Conservation (phyloP, 2,797 vertebrate species). For the Rhadinocentrus ornatus region DNA sequence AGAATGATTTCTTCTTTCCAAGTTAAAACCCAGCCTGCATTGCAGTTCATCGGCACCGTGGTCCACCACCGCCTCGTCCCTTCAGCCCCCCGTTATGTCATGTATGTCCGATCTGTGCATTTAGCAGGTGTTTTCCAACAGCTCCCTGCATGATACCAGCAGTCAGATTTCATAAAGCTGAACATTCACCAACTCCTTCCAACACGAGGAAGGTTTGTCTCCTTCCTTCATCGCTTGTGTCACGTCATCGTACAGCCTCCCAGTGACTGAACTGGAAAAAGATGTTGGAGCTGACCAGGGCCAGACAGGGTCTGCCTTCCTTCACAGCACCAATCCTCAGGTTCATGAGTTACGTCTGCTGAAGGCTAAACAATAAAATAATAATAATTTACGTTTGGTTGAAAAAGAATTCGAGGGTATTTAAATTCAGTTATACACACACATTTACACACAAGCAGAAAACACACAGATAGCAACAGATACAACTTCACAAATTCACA, state of each 20-base stretch:
- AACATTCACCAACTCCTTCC: slow-evolving; percentile 57
- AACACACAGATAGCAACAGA: slow-evolving; percentile 10
- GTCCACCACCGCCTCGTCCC: background rate
- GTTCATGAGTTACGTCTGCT: slow-evolving; percentile 34
- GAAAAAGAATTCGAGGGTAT: slow-evolving; percentile 33
- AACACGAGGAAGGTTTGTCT: slow-evolving; percentile 48
- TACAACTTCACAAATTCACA: slow-evolving; percentile 13
- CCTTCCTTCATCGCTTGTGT: slow-evolving; percentile 52
- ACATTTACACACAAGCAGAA: background rate
- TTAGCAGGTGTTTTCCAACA: slow-evolving; percentile 60
- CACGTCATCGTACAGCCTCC: slow-evolving; percentile 46
- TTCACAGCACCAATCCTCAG: slow-evolving; percentile 36
- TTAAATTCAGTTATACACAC: slow-evolving; percentile 21
- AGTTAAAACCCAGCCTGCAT: no score
- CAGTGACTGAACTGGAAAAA: slow-evolving; percentile 53
- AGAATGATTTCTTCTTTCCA: no score
- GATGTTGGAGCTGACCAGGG: slow-evolving; percentile 33
- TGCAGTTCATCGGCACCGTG: background rate
- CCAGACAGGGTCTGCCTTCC: slow-evolving; percentile 51
- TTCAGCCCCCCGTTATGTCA: slow-evolving; percentile 17
- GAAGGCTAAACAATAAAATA: slow-evolving; percentile 29
- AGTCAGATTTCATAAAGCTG: slow-evolving; percentile 64
- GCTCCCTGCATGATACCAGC: slow-evolving; percentile 32
- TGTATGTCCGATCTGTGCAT: slow-evolving; percentile 38
- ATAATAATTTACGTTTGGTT: slow-evolving; percentile 44